phyloP scores from a whole-genome alignment of 2,888 invertebrate species.

The Mycogona germanica region DNA sequence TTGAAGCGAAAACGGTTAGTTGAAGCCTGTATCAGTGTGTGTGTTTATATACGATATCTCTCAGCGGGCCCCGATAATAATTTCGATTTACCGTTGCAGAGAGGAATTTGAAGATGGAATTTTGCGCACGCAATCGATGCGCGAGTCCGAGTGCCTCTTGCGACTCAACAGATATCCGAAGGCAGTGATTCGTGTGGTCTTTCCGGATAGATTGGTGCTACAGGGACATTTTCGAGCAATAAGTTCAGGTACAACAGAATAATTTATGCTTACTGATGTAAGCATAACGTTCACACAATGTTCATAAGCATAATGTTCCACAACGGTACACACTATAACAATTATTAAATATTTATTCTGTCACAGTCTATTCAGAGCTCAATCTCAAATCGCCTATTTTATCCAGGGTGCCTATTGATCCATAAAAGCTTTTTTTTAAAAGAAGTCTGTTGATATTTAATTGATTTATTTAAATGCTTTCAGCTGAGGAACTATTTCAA shows the following conservation, averaged over 20 bases:
- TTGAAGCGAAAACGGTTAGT: slow-evolving; percentile 45
- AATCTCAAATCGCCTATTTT: background rate
- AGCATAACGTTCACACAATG: no score
- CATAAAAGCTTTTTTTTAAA: background rate
- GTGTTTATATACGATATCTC: background rate
- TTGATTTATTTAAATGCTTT: slow-evolving; percentile 19
- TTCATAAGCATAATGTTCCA: no score
- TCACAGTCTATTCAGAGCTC: slow-evolving; percentile 24
- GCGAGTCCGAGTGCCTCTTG: slow-evolving; percentile 46
- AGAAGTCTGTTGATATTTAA: background rate
- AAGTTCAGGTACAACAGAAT: slow-evolving; percentile 46
- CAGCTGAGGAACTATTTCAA: slow-evolving; percentile 50
- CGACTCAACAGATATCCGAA: slow-evolving; percentile 56
- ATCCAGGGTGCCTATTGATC: no score
- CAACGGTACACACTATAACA: no score
- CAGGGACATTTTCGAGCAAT: slow-evolving; percentile 72
- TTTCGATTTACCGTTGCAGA: slow-evolving; percentile 28
- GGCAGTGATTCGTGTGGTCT: slow-evolving; percentile 69
- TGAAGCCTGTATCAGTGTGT: background rate
- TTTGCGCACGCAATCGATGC: slow-evolving; percentile 51
- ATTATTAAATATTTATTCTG: no score
- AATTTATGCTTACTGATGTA: no score
- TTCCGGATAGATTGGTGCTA: slow-evolving; percentile 71
- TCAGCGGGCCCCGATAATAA: background rate
- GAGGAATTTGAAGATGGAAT: slow-evolving; percentile 56